phyloP scores from a whole-genome alignment of 2,888 invertebrate genomes.

The Zaprionus bogoriensis region DNA sequence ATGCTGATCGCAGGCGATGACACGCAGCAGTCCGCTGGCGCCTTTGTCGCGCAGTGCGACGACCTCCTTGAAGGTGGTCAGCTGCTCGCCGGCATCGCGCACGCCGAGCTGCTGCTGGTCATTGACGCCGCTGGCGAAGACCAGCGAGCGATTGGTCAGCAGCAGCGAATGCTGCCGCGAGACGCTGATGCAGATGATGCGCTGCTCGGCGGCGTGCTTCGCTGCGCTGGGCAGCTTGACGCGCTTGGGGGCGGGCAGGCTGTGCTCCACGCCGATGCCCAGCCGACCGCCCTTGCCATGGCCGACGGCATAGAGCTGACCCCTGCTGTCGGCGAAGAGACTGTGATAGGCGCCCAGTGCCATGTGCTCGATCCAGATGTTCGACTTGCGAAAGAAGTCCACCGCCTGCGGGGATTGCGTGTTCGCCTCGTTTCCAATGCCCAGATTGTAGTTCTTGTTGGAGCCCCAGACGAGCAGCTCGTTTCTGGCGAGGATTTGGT shows the following conservation, averaged over 20 bases:
- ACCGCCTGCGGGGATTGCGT: constrained; percentile 87
- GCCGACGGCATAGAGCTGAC: constrained; percentile 89
- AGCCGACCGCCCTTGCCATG: constrained; percentile 90
- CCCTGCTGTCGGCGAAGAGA: constrained; percentile 79
- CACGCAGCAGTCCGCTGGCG: constrained; percentile 83
- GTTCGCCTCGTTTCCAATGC: constrained; percentile 87
- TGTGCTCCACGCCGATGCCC: constrained; percentile 86
- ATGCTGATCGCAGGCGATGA: constrained; percentile 89
- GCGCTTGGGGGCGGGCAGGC: constrained; percentile 78
- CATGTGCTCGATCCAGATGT: constrained; percentile 86
- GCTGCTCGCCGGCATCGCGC: constrained; percentile 83
- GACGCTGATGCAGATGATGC: constrained; percentile 79
- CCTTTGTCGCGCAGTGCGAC: constrained; percentile 80
- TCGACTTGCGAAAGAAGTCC: constrained; percentile 86
- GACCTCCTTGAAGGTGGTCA: constrained; percentile 79
- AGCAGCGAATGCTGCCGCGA: constrained; percentile 81
- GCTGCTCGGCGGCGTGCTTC: constrained; percentile 70
- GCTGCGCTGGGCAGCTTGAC: constrained; percentile 76
- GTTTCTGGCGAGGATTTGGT: constrained; percentile 42
- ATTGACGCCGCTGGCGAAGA: constrained; percentile 87
- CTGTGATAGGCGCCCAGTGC: constrained; percentile 81
- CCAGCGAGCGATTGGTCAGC: constrained; percentile 77
- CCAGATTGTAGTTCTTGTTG: constrained; percentile 92
- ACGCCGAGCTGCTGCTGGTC: constrained; percentile 87
- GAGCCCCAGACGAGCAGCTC: constrained; percentile 93